Conservation (phyloP, 2,888 invertebrate genomes). For the Clitarchus hookeri region DNA sequence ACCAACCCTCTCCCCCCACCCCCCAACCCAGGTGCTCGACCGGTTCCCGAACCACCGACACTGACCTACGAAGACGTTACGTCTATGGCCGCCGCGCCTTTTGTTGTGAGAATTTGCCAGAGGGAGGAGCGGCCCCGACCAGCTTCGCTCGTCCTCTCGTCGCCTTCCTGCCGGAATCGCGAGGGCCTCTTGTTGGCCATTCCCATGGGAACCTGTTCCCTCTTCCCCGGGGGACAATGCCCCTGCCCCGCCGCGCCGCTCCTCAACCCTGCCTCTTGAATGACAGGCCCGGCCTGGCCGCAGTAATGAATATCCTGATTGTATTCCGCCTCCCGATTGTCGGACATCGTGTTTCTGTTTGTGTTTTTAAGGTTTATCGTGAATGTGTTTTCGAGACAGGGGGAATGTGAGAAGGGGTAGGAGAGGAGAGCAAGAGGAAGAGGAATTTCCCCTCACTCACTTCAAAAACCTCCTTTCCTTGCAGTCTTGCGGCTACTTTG, state of each 20-base stretch:
- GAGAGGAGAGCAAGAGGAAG: background rate
- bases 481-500: no score
- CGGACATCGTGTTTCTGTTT: constrained; percentile 8
- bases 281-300: background rate
- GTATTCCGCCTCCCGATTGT: constrained; percentile 8
- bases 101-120: constrained; percentile 8
- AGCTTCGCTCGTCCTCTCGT: background rate
- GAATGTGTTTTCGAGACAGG: background rate
- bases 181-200: background rate
- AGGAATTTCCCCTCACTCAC: background rate
- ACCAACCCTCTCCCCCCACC: no score
- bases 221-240: background rate
- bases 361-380: constrained; percentile 1
- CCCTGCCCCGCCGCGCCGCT: background rate
- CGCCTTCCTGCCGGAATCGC: background rate
- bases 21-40: background rate
- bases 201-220: constrained; percentile 8
- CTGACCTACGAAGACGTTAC: constrained; percentile 14
- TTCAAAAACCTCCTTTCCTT: background rate
- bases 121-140: background rate
- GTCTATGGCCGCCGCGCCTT: background rate
- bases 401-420: background rate
- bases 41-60: background rate
- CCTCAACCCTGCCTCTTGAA: background rate
- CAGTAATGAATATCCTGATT: constrained; percentile 6